Evolutionary conservation across 2,888 invertebrate species (phyloP).

Genomic region (Sarcophaga variegata): DNA sequence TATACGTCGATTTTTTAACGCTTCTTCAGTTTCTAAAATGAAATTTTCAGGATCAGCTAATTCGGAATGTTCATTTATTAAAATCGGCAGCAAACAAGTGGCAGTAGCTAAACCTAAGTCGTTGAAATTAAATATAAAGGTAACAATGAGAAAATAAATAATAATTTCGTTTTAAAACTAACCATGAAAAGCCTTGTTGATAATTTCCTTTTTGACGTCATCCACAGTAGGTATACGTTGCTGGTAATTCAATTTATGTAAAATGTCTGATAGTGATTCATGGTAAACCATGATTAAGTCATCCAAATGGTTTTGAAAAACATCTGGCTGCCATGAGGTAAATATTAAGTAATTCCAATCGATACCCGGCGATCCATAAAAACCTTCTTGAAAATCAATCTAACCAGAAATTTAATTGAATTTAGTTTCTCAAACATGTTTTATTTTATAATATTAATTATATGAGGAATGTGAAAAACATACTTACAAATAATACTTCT

Average conservation of each 20-base stretch:
- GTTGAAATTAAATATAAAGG: background rate
- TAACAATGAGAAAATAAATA: background rate
- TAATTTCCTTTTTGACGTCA: constrained; percentile 73
- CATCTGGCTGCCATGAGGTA: constrained; percentile 74
- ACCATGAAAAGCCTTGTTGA: constrained; percentile 75
- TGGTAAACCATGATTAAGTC: constrained; percentile 73
- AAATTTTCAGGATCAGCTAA: constrained; percentile 73
- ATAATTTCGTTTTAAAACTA: constrained; percentile 26
- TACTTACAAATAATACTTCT: constrained; percentile 79
- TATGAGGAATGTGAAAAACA: background rate
- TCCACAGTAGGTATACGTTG: constrained; percentile 74
- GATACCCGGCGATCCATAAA: constrained; percentile 77
- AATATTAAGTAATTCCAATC: constrained; percentile 77
- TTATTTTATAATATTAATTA: background rate
- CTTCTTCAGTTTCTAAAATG: constrained; percentile 73
- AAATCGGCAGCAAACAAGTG: constrained; percentile 74
- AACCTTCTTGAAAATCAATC: constrained; percentile 78
- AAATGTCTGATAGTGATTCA: constrained; percentile 69
- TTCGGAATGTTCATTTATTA: constrained; percentile 75
- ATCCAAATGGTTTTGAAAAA: constrained; percentile 71
- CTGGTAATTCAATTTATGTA: constrained; percentile 72
- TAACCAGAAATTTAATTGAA: constrained; percentile 52
- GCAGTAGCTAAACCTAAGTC: constrained; percentile 73
- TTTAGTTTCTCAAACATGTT: background rate
- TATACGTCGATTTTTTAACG: constrained; percentile 71